Conservation (phyloP, 1,140 invertebrate species). For the Lepidurus arcticus region DNA sequence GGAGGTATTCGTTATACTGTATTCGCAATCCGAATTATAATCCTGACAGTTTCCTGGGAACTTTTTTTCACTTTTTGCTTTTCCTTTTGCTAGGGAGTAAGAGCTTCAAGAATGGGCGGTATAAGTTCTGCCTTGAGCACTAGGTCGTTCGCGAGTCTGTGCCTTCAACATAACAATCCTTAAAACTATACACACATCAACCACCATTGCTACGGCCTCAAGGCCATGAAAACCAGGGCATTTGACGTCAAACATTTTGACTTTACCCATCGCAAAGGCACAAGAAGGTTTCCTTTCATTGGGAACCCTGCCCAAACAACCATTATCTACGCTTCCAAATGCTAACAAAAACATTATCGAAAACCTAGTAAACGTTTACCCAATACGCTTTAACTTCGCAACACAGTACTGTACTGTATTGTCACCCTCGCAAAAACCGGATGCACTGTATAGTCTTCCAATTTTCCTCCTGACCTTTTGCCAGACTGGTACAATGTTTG, state of each 20-base stretch:
- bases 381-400: too few relatives aligned
- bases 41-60: neutral
- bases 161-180: neutral
- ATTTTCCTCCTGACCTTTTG: too few relatives aligned
- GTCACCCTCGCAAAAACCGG: too few relatives aligned
- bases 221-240: constrained; percentile 9
- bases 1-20: neutral
- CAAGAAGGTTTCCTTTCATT: neutral
- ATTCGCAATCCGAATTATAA: neutral
- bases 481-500: too few relatives aligned
- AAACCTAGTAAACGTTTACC: too few relatives aligned
- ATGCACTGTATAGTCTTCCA: too few relatives aligned
- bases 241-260: neutral
- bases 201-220: neutral
- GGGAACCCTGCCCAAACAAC: neutral
- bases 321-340: neutral
- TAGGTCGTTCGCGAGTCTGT: neutral
- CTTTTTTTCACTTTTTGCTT: neutral
- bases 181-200: too few relatives aligned
- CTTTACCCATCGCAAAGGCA: neutral
- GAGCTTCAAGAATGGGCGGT: neutral
- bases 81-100: neutral
- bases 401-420: too few relatives aligned
- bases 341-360: too few relatives aligned
- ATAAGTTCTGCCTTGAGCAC: neutral